Evolutionary conservation across 1,140 invertebrate genomes (phyloP), one percentile per base, ranked within the genome.

Genomic region (Cyrtorhinus lividipennis): DNA sequence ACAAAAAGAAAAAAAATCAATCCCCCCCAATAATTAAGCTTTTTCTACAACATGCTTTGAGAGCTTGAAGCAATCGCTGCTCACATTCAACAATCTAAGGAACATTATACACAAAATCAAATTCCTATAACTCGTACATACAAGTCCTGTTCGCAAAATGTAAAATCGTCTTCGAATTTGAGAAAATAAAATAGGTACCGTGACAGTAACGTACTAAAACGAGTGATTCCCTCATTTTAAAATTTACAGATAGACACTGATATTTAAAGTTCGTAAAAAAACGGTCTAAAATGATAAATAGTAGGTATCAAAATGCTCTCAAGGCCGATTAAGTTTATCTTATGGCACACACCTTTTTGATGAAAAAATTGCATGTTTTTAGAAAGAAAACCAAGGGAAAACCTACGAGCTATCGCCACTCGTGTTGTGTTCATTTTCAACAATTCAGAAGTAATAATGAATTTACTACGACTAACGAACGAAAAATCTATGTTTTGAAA

Each of bases 291-390:
- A 8, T 15, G 18, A 53, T 10, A 10, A 53, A 53, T 53, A 53
- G 20, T 13, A 13, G 20, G 10, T 53, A 53, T 53, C 10, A 53
- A 53, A 53, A 53, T 53, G 48, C 48, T 53, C 48, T 53, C 10
- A 53, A 53, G 48, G 48, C 48, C 48, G 48, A 53, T 53, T 20
- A 53, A 13, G 10, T 53, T 53, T 53, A 5, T 53, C 20, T 53
- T 53, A 53, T 53, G 48, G 48, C 48, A 53, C 48, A 53, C 48
- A 53, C 48, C 48, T 8, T 53, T 53, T 53, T 53, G 10, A 38
- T 38, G 15, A 8, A 38, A 38, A 38, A n/a, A n/a, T n/a, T n/a
- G n/a, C n/a, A n/a, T n/a, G n/a, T n/a, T n/a, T n/a, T n/a, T n/a
- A n/a, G n/a, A n/a, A n/a, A n/a, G n/a, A n/a, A n/a, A n/a, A n/a